Base-by-base conservation (phyloP, 2,888 invertebrate species). In the Cybosia mesomella region DNA sequence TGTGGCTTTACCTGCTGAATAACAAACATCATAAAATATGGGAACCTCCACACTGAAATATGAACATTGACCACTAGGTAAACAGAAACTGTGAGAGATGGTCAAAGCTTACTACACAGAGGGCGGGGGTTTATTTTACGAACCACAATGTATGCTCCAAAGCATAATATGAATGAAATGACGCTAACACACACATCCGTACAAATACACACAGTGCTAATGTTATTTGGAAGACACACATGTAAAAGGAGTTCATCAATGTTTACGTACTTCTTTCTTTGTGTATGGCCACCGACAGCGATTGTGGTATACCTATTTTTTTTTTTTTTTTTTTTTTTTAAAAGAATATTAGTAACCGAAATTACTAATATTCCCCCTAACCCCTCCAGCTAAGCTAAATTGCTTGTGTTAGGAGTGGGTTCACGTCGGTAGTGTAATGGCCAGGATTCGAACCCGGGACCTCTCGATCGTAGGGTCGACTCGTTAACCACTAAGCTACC, bases 61-160 rank as follows among this genome's bases (percentile, higher is more conserved):
- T 39, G 71, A 76, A 71, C 64, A 68, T 65, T 57, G 53, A 2
- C 36, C 67, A 79, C 77, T 66, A 77, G 79, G 77, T 39, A 61
- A 63, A 49, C 74, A 77, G 32, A 49, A 74, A 66, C 28, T 21
- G 32, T 9, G 34, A 63, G 74, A 59, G 69, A 43, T 70, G 59
- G 7, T n/a, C 49, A 58, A 22, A 59, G 53, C 49, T 28, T 58
- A 22, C 49, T 34, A 49, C 1, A 49, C 15, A 49, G 49, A 15
- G 43, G 34, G 32, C 22, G 49, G n/a, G 8, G 13, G 32, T 13
- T 32, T 64, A 58, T 58, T 57, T 64, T n/a, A n/a, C 4, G 34
- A 65, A 58, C 24, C 39, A 21, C 63, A 65, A 58, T 58, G 49
- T 43, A 43, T 39, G 28, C 49, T 49, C n/a, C 49, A n/a, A n/a